Evolutionary conservation across 2,113 vertebrate species (phyloP).

Genomic region (Peromyscus maniculatus): DNA sequence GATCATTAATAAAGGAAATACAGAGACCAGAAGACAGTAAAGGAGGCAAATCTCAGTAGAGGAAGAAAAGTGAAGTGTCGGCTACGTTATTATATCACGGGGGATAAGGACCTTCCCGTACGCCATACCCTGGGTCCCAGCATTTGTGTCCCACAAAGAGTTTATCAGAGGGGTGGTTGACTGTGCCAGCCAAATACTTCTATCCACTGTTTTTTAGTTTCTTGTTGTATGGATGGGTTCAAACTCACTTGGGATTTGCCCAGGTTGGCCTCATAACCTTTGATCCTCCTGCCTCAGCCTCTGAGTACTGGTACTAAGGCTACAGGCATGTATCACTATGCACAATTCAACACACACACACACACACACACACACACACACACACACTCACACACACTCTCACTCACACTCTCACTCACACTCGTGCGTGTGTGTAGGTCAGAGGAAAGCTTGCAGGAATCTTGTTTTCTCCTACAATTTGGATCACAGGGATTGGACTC

Average conservation of each 20-base stretch:
- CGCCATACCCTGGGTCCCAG: background rate
- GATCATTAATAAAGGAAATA: background rate
- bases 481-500: background rate
- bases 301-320: background rate
- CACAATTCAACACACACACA: background rate
- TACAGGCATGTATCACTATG: background rate
- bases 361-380: too few species aligned
- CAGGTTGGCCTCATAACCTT: background rate
- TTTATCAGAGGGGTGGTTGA: background rate
- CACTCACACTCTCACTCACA: too few species aligned
- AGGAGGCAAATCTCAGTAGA: background rate
- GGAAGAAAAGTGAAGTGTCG: conserved; percentile 10
- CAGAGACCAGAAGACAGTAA: background rate
- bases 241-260: background rate
- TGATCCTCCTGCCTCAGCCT: background rate
- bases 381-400: too few species aligned
- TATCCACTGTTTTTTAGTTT: conserved; percentile 34
- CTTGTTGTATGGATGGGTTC: background rate
- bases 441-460: background rate
- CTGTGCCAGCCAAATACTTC: background rate
- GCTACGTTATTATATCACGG: background rate
- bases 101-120: background rate
- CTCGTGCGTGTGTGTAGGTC: too few species aligned
- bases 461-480: background rate
- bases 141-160: background rate